Conservation (phyloP, 2,113 vertebrate species). For the Conger conger region DNA sequence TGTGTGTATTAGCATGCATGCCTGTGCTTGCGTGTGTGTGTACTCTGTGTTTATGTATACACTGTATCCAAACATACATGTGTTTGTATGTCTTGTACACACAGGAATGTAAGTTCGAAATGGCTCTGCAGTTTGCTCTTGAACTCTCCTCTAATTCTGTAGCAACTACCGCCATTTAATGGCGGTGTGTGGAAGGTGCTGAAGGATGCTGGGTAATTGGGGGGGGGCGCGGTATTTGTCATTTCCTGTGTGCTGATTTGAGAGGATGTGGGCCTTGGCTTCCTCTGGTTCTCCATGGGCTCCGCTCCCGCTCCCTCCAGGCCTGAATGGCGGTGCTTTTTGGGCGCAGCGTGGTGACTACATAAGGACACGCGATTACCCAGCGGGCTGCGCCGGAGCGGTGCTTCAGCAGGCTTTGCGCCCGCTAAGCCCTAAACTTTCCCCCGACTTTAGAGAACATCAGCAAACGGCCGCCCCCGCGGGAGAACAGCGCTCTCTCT, state of each 20-base stretch:
- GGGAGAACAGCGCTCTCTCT: slow-evolving; percentile 52
- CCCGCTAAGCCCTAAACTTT: background rate
- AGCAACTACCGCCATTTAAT: background rate
- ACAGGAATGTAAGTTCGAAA: background rate
- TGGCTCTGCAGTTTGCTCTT: background rate
- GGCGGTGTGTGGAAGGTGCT: background rate
- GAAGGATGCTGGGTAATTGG: background rate
- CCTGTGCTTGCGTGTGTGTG: too few relatives aligned
- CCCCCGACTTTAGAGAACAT: background rate
- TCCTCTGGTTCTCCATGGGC: background rate
- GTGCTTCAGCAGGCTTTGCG: background rate
- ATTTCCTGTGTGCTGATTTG: background rate
- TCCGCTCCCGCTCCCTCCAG: too few relatives aligned
- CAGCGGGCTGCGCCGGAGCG: background rate
- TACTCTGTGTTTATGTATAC: too few relatives aligned
- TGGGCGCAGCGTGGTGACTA: background rate
- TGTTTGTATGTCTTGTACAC: background rate
- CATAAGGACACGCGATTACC: background rate
- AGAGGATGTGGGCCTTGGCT: background rate
- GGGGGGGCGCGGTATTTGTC: background rate
- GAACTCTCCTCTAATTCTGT: background rate
- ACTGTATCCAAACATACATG: too few relatives aligned
- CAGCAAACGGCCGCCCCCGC: slow-evolving; percentile 6
- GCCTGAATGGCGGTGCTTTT: background rate
- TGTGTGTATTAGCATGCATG: background rate